phyloP scores from a whole-genome alignment of 1,140 invertebrate genomes.

The Magallana angulata region DNA sequence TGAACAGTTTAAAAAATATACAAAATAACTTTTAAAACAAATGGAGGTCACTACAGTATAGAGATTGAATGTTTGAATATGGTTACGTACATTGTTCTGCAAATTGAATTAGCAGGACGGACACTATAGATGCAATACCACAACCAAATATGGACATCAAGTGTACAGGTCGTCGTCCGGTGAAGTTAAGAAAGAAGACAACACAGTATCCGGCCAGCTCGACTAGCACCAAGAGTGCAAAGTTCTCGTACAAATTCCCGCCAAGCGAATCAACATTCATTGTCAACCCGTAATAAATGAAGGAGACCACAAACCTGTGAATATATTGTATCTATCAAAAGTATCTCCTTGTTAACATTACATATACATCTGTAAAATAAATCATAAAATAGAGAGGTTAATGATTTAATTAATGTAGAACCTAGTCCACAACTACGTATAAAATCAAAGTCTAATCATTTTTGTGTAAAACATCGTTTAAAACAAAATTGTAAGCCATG shows the following conservation, averaged over 20 bases:
- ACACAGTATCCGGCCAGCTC: constrained; percentile 84
- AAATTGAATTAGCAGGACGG: constrained; percentile 39
- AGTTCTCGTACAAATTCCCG: constrained; percentile 69
- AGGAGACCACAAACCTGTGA: constrained; percentile 54
- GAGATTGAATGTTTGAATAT: too few relatives aligned
- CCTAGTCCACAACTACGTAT: too few relatives aligned
- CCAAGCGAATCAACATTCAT: constrained; percentile 63
- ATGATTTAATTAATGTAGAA: too few relatives aligned
- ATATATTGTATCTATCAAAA: too few relatives aligned
- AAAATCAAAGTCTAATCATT: too few relatives aligned
- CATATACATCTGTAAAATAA: too few relatives aligned
- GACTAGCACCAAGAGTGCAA: constrained; percentile 82
- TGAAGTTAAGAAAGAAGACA: constrained; percentile 49
- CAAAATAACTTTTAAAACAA: neutral
- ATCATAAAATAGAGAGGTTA: too few relatives aligned
- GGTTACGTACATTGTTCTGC: neutral
- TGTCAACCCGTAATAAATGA: constrained; percentile 80
- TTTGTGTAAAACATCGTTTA: too few relatives aligned
- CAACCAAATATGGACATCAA: constrained; percentile 46
- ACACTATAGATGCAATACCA: constrained; percentile 43
- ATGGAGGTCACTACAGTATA: neutral
- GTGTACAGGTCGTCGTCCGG: constrained; percentile 49
- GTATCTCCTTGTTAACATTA: too few relatives aligned
- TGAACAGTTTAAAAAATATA: neutral
- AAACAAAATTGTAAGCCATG: too few relatives aligned